Conservation (phyloP, 1,140 invertebrate genomes). For the Neelides sp. region DNA sequence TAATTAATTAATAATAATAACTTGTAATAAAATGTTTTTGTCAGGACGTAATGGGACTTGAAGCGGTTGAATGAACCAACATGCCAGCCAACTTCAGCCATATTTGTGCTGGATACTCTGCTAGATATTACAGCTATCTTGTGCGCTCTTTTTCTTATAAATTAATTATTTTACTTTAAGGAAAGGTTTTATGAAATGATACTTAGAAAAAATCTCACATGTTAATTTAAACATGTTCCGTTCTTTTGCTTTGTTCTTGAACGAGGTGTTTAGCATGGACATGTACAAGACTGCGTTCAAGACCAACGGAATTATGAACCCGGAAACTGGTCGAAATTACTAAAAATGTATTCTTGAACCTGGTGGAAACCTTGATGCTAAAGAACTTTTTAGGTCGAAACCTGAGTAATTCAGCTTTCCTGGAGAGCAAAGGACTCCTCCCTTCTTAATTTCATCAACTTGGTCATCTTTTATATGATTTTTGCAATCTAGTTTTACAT, state of each 20-base stretch:
- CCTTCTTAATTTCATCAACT: too few species aligned
- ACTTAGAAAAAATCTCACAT: too few species aligned
- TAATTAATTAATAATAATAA: too few species aligned
- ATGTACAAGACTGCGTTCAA: constrained; percentile 44
- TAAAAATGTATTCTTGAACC: constrained; percentile 40
- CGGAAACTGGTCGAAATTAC: constrained; percentile 39
- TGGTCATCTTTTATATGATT: too few species aligned
- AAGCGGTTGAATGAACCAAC: constrained; percentile 39
- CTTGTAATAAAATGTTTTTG: too few species aligned
- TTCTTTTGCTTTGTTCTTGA: constrained; percentile 40
- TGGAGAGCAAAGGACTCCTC: constrained; percentile 42
- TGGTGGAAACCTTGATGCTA: too few species aligned
- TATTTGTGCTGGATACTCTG: constrained; percentile 44
- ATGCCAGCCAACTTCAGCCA: constrained; percentile 44
- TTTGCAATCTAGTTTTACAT: too few species aligned
- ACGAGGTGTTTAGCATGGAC: constrained; percentile 46
- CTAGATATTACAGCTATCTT: constrained; percentile 47
- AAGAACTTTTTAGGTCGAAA: constrained; percentile 43
- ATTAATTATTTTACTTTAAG: too few species aligned
- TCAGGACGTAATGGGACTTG: constrained; percentile 37
- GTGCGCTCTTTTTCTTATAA: too few species aligned
- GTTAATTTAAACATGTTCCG: constrained; percentile 1
- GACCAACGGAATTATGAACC: constrained; percentile 40
- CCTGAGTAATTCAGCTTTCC: constrained; percentile 41
- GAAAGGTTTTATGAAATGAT: too few species aligned